Conservation (phyloP, 2,797 vertebrate genomes). For the Poeciliopsis infans region DNA sequence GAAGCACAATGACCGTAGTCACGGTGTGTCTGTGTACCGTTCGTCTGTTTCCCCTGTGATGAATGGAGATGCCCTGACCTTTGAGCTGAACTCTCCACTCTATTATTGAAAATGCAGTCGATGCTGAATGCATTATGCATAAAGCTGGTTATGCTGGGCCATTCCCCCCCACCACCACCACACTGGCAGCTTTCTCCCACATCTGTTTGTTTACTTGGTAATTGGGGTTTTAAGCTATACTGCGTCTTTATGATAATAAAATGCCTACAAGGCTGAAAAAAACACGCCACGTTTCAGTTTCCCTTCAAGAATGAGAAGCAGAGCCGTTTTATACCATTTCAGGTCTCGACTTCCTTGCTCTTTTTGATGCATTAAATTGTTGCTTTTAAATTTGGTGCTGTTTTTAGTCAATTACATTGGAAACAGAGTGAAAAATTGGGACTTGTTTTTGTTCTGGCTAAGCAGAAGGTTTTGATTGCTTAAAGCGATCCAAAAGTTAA, state of each 20-base stretch:
- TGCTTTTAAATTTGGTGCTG: neutral
- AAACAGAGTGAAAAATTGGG: neutral
- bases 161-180: slow-evolving; percentile 4
- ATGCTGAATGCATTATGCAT: slow-evolving; percentile 43
- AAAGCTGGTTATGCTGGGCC: slow-evolving; percentile 16
- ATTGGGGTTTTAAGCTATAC: slow-evolving; percentile 10
- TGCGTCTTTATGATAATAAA: slow-evolving; percentile 19
- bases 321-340: neutral
- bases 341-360: neutral
- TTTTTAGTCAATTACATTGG: neutral
- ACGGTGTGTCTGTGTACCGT: slow-evolving; percentile 13
- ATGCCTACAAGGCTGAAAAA: slow-evolving; percentile 18
- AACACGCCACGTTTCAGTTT: neutral
- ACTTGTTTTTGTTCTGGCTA: neutral
- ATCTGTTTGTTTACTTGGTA: slow-evolving; percentile 25
- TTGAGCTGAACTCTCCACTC: slow-evolving; percentile 31
- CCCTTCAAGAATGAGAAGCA: neutral
- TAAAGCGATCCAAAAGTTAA: neutral
- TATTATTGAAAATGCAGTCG: slow-evolving; percentile 39
- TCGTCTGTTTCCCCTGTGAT: slow-evolving; percentile 12
- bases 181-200: slow-evolving; percentile 19
- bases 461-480: neutral
- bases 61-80: slow-evolving; percentile 27
- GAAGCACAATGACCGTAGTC: slow-evolving; percentile 5
- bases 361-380: neutral